Percentiles rank a stretch among this genome's conserved stretches.
Conservation (phyloP, 2,797 vertebrate genomes). For the Girardinus metallicus region DNA sequence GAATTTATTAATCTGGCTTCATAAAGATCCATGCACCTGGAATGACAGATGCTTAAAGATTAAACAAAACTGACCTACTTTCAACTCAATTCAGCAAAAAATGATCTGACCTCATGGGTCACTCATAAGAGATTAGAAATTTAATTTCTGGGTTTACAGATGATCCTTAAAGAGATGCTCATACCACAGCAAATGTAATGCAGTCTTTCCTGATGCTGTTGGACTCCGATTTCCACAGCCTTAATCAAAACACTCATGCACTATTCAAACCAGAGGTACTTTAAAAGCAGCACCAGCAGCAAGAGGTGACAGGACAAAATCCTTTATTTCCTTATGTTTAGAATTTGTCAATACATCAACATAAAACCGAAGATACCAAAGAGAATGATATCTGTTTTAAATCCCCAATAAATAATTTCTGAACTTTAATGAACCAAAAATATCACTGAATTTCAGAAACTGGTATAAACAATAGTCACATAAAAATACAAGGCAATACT, state of each 20-base stretch:
- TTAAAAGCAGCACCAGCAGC: background rate
- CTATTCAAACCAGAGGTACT: background rate
- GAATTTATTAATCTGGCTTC: background rate
- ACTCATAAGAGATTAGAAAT: background rate
- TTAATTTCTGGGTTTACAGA: background rate
- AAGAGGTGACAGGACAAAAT: background rate
- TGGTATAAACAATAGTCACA: too few relatives aligned
- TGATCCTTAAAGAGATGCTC: background rate
- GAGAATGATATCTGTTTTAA: background rate
- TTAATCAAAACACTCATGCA: background rate
- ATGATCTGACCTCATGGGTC: background rate
- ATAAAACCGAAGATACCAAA: background rate
- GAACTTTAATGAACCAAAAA: background rate
- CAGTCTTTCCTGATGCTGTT: too few relatives aligned
- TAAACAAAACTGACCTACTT: background rate
- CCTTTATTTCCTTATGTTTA: too few relatives aligned
- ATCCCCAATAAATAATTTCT: background rate
- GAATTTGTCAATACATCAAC: too few relatives aligned
- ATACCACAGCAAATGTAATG: too few relatives aligned
- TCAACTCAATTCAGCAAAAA: background rate
- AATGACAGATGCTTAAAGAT: background rate
- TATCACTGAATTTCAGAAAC: background rate
- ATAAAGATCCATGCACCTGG: background rate
- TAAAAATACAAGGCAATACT: too few relatives aligned
- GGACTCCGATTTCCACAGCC: too few relatives aligned